Percentiles rank a stretch among this genome's conserved stretches.
phyloP scores from a whole-genome alignment of 35 echinoderm and acorn worm genomes.

The Apostichopus parvimensis region DNA sequence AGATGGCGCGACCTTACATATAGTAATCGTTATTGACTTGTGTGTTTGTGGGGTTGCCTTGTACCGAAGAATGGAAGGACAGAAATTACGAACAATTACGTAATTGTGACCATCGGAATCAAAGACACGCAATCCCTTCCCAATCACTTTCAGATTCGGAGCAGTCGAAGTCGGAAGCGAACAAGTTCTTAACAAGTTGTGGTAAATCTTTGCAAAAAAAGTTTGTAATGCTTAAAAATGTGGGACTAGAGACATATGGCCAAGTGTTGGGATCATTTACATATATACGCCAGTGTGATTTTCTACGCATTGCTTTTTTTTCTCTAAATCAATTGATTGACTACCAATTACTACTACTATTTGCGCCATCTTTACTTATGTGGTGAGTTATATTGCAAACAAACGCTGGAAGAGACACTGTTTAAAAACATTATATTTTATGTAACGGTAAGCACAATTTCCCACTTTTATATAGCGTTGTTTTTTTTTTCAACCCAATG shows the following conservation, averaged over 20 bases:
- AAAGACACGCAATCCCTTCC: not conserved
- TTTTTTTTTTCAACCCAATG: too few relatives aligned
- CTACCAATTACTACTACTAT: not conserved
- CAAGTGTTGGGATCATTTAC: too few relatives aligned
- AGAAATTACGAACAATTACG: slow-evolving; percentile 51
- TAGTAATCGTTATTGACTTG: slow-evolving; percentile 43
- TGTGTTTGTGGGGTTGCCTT: not conserved
- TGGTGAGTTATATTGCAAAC: not conserved
- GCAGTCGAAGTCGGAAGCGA: not conserved
- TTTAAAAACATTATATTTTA: not conserved
- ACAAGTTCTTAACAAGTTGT: not conserved
- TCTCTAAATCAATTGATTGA: not conserved
- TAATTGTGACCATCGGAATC: slow-evolving; percentile 23
- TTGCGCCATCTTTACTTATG: not conserved
- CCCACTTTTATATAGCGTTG: too few relatives aligned
- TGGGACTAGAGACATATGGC: too few relatives aligned
- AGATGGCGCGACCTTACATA: slow-evolving; percentile 31
- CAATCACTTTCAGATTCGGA: not conserved
- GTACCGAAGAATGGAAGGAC: slow-evolving; percentile 34
- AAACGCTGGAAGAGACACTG: not conserved
- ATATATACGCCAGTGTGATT: too few relatives aligned
- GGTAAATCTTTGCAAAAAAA: too few relatives aligned
- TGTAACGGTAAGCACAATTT: too few relatives aligned
- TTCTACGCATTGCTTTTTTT: too few relatives aligned
- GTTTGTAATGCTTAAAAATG: too few relatives aligned